Percentiles rank a stretch among this genome's conserved stretches.
Evolutionary conservation across 2,113 vertebrate genomes (phyloP).

Genomic region (Choloepus hoffmanni): DNA sequence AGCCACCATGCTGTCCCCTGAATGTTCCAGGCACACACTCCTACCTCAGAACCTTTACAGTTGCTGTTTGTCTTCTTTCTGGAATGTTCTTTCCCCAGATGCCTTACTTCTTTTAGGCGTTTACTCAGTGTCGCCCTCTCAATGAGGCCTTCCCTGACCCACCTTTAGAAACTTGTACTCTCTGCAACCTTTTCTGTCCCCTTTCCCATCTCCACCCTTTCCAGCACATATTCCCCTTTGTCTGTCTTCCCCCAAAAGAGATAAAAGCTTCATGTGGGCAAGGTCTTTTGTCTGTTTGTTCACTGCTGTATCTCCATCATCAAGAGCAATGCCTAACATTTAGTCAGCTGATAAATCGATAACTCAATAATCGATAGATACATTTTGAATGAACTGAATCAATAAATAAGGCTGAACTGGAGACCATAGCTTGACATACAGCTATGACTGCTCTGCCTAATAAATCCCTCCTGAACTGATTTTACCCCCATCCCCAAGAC

Average conservation of each 20-base stretch:
- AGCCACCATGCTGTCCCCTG: background rate
- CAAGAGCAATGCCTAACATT: background rate
- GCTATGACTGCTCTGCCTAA: background rate
- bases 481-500: background rate
- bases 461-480: background rate
- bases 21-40: background rate
- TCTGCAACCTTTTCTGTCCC: too few species aligned
- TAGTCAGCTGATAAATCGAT: background rate
- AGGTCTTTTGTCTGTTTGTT: background rate
- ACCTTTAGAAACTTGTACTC: background rate
- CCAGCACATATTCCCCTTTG: too few species aligned
- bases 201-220: background rate
- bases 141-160: background rate
- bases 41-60: background rate
- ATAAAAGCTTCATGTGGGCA: background rate
- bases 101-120: background rate
- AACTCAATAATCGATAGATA: background rate
- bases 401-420: background rate
- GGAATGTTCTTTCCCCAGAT: background rate
- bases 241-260: background rate
- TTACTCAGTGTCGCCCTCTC: background rate
- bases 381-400: background rate
- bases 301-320: background rate
- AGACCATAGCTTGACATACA: background rate
- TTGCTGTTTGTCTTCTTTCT: background rate